These are phyloP conservation scores for Thamnophis elegans DNA, from an alignment of 2,797 vertebrate genomes.

Conservation along the genomic window DNA sequence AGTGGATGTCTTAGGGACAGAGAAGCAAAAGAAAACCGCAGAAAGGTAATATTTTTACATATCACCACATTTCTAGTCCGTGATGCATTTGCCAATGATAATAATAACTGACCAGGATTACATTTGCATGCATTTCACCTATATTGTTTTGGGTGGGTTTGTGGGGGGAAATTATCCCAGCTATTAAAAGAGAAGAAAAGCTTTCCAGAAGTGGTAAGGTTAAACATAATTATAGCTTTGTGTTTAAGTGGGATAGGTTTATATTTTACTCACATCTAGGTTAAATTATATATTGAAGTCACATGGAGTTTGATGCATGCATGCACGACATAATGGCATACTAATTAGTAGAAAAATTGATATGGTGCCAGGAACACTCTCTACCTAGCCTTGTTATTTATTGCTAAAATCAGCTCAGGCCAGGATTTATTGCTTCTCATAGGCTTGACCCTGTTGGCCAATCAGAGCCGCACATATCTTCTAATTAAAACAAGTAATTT, in stretches of 20 bases:
- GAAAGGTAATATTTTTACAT: background rate
- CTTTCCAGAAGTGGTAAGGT: background rate
- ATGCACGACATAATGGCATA: conserved; percentile 33
- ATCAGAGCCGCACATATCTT: conserved; percentile 55
- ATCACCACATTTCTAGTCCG: background rate
- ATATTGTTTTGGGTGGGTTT: background rate
- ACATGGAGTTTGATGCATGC: conserved; percentile 30
- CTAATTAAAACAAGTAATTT: conserved; percentile 62
- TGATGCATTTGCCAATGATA: background rate
- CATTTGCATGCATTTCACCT: background rate
- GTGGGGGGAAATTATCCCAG: background rate
- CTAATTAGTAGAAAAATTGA: conserved; percentile 57
- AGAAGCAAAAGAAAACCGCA: background rate
- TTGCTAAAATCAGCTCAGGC: conserved; percentile 44
- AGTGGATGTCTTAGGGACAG: background rate
- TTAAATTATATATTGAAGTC: conserved; percentile 29
- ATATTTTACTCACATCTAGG: conserved; percentile 29
- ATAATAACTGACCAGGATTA: background rate
- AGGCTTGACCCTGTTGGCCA: conserved; percentile 55
- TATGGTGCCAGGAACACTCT: conserved; percentile 40
- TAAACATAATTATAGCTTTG: background rate
- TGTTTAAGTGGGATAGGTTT: background rate
- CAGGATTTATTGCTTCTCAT: conserved; percentile 38
- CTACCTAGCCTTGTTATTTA: conserved; percentile 30
- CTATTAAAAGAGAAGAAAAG: background rate